A percentile compares a stretch with the other conserved stretches of the same genome.
These are phyloP conservation scores for Urocitellus parryii DNA, from an alignment of 2,113 vertebrate species.

Conservation along the genomic window DNA sequence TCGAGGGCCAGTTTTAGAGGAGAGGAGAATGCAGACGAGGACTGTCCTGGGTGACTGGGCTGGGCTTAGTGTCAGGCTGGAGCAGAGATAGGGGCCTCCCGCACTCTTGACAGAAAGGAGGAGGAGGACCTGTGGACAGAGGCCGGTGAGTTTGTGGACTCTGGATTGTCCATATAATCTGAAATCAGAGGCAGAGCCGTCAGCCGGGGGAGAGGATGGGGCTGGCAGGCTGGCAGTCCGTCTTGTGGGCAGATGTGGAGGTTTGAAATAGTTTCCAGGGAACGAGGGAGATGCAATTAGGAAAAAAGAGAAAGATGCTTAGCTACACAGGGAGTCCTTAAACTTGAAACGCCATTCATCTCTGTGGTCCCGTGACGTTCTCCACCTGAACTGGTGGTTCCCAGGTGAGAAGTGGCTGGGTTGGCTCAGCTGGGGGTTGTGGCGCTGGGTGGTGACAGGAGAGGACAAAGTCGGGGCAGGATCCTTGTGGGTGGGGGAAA, in stretches of 20 bases:
- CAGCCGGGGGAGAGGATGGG: neutral
- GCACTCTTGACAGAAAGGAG: neutral
- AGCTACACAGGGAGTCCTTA: conserved; percentile 32
- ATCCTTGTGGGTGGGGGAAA: neutral
- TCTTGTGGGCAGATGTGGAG: conserved; percentile 68
- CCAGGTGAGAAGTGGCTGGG: neutral
- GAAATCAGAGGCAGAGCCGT: conserved; percentile 37
- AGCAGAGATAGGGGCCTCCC: neutral
- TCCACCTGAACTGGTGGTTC: neutral
- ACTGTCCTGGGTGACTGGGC: neutral
- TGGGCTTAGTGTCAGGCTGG: neutral
- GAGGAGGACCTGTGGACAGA: neutral
- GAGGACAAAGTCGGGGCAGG: neutral
- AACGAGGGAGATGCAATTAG: conserved; percentile 25
- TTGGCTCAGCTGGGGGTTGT: neutral
- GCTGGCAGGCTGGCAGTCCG: neutral
- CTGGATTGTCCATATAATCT: neutral
- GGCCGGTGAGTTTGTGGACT: conserved; percentile 25
- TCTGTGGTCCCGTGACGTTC: neutral
- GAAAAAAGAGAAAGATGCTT: neutral
- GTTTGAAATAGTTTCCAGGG: conserved; percentile 68
- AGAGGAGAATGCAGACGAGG: neutral
- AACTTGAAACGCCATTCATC: neutral
- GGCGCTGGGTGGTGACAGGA: neutral
- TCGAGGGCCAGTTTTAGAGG: neutral